These are phyloP conservation scores for Elegia similella DNA, from an alignment of 2,888 invertebrate genomes.

Conservation along the genomic window DNA sequence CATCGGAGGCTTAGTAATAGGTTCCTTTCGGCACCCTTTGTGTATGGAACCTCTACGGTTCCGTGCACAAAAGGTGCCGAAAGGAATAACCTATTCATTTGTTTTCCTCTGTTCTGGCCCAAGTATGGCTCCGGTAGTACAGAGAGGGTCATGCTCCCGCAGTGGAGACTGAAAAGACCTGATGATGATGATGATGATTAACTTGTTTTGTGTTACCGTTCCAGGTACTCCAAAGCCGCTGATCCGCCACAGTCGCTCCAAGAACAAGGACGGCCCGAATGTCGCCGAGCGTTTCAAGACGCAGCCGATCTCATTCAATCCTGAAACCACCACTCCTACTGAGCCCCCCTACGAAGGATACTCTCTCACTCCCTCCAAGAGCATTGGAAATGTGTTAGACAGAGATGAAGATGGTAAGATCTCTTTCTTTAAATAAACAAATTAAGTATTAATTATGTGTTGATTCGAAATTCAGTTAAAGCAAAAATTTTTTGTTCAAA, in stretches of 20 bases:
- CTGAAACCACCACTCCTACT: conserved; percentile 23
- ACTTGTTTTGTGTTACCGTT: conserved; percentile 35
- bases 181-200: neutral
- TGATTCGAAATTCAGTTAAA: conserved; percentile 1
- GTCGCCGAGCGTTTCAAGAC: conserved; percentile 83
- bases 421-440: neutral
- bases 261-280: conserved; percentile 64
- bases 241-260: conserved; percentile 73
- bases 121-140: too few relatives aligned
- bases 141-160: too few relatives aligned
- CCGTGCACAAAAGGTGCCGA: too few relatives aligned
- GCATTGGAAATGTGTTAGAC: conserved; percentile 72
- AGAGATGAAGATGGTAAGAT: conserved; percentile 77
- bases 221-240: conserved; percentile 74
- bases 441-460: conserved; percentile 3
- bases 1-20: too few relatives aligned
- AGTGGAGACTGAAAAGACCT: too few relatives aligned
- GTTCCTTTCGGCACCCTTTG: too few relatives aligned
- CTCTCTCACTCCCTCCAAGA: conserved; percentile 65
- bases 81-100: too few relatives aligned
- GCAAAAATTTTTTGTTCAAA: neutral
- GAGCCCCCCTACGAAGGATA: conserved; percentile 41
- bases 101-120: too few relatives aligned
- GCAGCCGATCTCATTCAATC: conserved; percentile 85
- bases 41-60: too few relatives aligned